Conservation (phyloP, 2,888 invertebrate genomes). For the Orthosia incerta region DNA sequence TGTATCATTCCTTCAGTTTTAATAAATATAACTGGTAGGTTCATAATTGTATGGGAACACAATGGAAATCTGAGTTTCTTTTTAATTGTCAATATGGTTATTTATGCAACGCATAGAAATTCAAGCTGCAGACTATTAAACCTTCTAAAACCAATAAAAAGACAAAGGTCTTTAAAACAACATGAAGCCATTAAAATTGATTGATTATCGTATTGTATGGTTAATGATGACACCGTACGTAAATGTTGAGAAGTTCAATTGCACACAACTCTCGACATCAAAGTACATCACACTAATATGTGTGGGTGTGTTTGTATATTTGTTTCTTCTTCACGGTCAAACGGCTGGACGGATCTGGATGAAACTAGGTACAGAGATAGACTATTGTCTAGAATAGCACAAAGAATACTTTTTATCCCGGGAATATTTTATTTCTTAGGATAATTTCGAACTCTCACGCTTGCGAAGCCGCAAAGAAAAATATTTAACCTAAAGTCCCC, state of each 20-base stretch:
- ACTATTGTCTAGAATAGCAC: no score
- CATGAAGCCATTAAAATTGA: conserved; percentile 63
- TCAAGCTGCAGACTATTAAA: conserved; percentile 47
- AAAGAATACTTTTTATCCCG: no score
- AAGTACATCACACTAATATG: no score
- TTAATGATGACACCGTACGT: conserved; percentile 44
- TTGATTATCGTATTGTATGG: conserved; percentile 63
- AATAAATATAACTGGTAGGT: background rate
- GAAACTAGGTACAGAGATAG: no score
- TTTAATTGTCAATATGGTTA: conserved; percentile 48
- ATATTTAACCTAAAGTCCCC: no score
- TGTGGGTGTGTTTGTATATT: no score
- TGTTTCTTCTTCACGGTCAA: no score
- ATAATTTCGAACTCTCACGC: no score
- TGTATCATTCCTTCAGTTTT: background rate
- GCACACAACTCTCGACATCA: background rate
- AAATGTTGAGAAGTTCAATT: conserved; percentile 1
- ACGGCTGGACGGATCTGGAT: no score
- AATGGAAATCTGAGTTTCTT: conserved; percentile 2
- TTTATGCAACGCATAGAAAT: conserved; percentile 37
- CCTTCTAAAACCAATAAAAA: conserved; percentile 59
- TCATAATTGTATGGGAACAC: background rate
- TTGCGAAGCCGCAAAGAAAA: no score
- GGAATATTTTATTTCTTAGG: no score
- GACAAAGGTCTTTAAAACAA: conserved; percentile 57